Percentiles rank a stretch among this genome's conserved stretches.
These are phyloP conservation scores for Aphodius granarius DNA, from an alignment of 2,888 invertebrate genomes.

Conservation along the genomic window DNA sequence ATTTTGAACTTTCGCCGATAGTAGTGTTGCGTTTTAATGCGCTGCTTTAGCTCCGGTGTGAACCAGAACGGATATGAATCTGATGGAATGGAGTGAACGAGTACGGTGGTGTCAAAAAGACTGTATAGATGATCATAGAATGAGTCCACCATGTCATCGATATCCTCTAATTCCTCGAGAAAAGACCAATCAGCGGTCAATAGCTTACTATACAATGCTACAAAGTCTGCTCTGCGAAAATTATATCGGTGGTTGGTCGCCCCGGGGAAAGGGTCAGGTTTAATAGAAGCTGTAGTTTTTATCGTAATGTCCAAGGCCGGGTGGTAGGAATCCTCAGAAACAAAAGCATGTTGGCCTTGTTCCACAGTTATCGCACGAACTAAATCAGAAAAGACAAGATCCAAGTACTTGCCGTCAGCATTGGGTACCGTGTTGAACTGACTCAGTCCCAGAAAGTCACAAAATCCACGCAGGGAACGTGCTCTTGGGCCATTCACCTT, in stretches of 20 bases:
- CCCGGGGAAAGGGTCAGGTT: not conserved
- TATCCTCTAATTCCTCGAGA: not conserved
- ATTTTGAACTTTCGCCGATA: not conserved
- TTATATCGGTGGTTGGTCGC: not conserved
- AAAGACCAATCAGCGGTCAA: not conserved
- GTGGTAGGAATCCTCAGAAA: conserved; percentile 1
- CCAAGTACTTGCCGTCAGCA: not conserved
- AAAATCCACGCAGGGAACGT: not conserved
- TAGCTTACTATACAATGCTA: not conserved
- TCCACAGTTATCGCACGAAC: not conserved
- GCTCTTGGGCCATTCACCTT: not conserved
- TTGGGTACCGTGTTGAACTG: conserved; percentile 2
- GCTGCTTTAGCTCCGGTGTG: not conserved
- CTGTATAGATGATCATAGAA: not conserved
- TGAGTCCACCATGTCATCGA: not conserved
- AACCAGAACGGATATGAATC: not conserved
- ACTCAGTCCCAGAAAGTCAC: not conserved
- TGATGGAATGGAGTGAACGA: too few relatives aligned
- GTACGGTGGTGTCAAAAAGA: too few relatives aligned
- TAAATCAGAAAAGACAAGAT: not conserved
- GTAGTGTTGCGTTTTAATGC: not conserved
- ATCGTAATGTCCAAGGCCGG: not conserved
- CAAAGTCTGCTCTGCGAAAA: not conserved
- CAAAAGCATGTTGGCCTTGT: conserved; percentile 1
- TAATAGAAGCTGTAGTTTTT: not conserved